These are phyloP conservation scores for Passerina amoena DNA, from an alignment of 2,113 vertebrate species.

Conservation along the genomic window DNA sequence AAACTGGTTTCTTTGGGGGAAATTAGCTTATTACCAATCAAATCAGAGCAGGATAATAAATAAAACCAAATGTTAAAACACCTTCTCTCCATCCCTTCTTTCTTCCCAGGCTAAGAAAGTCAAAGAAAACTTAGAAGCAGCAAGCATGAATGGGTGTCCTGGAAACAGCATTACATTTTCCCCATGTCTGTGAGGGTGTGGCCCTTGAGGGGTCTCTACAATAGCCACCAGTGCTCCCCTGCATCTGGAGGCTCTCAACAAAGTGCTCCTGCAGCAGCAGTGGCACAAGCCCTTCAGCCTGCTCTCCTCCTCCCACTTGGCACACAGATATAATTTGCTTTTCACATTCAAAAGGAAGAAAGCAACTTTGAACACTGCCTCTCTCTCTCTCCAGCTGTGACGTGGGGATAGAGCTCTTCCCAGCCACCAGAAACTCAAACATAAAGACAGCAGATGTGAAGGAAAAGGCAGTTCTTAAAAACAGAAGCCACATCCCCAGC, in stretches of 20 bases:
- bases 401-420: neutral
- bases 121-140: neutral
- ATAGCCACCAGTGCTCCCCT: rapidly evolving
- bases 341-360: neutral
- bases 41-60: neutral
- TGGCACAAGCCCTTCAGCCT: neutral
- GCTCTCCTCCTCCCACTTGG: neutral
- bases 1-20: neutral
- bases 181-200: neutral
- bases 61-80: neutral
- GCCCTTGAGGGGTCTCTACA: neutral
- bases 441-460: neutral
- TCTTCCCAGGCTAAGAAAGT: neutral
- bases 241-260: neutral
- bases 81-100: neutral
- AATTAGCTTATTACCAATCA: neutral
- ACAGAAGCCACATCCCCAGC: neutral
- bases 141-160: neutral
- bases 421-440: neutral
- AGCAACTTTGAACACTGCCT: neutral
- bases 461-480: neutral
- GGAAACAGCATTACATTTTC: neutral
- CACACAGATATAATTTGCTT: neutral
- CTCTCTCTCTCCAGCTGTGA: neutral
- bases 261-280: neutral